Base-by-base conservation (phyloP, 2,797 vertebrate genomes). In the Fringilla coelebs region DNA sequence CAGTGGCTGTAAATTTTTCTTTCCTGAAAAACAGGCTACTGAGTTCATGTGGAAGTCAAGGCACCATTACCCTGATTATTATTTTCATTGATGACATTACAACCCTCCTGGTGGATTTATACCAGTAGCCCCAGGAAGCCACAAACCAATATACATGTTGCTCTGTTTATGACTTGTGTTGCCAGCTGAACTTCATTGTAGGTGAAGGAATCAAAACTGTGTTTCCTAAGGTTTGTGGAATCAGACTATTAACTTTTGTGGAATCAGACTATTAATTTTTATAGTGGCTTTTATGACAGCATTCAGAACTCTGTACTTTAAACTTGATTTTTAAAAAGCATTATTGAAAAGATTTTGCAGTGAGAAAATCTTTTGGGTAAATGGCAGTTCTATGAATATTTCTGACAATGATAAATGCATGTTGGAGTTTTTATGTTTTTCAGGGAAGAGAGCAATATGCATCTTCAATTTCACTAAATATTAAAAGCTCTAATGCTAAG, bases 171-270 rank as follows among this genome's bases (percentile, higher is more conserved):
- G 57, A 62, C 58, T 43, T 28, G 18, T 28, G 29, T 49, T 92
- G 36, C 58, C 8, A 19, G 31, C 43, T 86, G 72, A 76, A 75
- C 41, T 86, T 89, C 55, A 78, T 29, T 63, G 46, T 15, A 68
- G 73, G 36, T 0, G 0, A 85, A 88, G 0, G 1, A 68, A 88
- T 72, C 58, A 78, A 87, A 83, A 52, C 19, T 1, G 0, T 26
- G 51, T 43, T 91, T 92, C 60, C 43, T 81, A 84, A 84, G 26
- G 70, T 52, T 71, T 67, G 76, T 93, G 55, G 38, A 90, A 84
- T 61, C 88, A 91, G 66, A 66, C 15, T 4, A 65, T 92, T 88
- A 89, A 78, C 41, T 90, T 95, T 71, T 67, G 76, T 93, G 55
- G 38, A 90, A 84, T 61, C 88, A 91, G 66, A 66, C 15, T 4